A percentile compares a stretch with the other conserved stretches of the same genome.
Conservation (phyloP, 2,888 invertebrate genomes). For the Bombylius discolor region DNA sequence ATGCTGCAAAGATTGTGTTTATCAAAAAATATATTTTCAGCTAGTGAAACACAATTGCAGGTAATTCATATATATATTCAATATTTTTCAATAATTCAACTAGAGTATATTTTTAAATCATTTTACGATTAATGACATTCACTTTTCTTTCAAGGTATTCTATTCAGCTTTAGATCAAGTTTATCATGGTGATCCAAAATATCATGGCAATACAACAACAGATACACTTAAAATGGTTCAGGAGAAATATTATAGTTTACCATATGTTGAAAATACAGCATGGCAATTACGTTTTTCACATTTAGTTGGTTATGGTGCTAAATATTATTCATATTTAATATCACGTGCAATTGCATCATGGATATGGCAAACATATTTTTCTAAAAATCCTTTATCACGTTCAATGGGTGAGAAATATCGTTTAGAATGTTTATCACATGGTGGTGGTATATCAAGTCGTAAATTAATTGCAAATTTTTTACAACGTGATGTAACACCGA, state of each 20-base stretch:
- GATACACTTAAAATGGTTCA: conserved; percentile 65
- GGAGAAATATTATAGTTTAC: conserved; percentile 69
- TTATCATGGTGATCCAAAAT: conserved; percentile 50
- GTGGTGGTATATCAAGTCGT: conserved; percentile 75
- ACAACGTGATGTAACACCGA: conserved; percentile 59
- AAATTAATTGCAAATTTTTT: conserved; percentile 67
- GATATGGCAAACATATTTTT: conserved; percentile 84
- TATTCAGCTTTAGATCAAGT: conserved; percentile 85
- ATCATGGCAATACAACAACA: conserved; percentile 36
- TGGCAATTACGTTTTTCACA: conserved; percentile 96
- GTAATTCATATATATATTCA: conserved; percentile 23
- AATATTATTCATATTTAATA: conserved; percentile 95
- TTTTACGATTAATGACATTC: neutral
- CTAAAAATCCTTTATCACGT: conserved; percentile 60
- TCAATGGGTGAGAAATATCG: conserved; percentile 68
- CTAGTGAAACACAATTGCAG: conserved; percentile 80
- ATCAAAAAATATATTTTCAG: conserved; percentile 75
- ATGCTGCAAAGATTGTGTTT: conserved; percentile 69
- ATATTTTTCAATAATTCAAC: neutral
- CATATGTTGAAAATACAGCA: conserved; percentile 79
- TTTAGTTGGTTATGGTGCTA: conserved; percentile 94
- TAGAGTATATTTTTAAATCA: neutral
- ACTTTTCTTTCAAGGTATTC: conserved; percentile 45
- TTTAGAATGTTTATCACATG: conserved; percentile 64
- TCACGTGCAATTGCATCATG: conserved; percentile 85